Percentiles rank a stretch among this genome's conserved stretches.
Conservation (phyloP, 1,140 invertebrate species). For the Halictus rubicundus region DNA sequence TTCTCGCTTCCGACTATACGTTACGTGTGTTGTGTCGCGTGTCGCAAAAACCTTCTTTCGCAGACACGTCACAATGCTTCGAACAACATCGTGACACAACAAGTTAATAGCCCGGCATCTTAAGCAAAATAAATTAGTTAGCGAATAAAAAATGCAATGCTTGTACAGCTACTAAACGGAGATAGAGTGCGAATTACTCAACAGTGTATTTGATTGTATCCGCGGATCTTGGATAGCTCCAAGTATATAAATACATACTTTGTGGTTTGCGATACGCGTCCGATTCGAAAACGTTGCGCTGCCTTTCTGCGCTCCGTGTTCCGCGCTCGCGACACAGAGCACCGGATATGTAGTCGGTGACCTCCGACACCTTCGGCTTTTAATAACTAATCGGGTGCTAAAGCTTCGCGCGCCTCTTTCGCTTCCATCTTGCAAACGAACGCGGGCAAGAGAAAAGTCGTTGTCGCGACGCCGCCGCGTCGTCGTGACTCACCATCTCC, state of each 20-base stretch:
- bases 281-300: constrained; percentile 25
- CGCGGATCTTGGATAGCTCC: too few species aligned
- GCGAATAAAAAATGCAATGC: too few species aligned
- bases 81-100: too few species aligned
- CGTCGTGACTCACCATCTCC: constrained; percentile 39
- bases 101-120: too few species aligned
- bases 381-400: constrained; percentile 52
- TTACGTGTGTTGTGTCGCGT: too few species aligned
- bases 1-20: not conserved
- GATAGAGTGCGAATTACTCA: too few species aligned
- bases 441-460: constrained; percentile 28
- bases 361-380: constrained; percentile 41
- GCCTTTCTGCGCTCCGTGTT: too few species aligned
- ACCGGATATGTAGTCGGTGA: constrained; percentile 47
- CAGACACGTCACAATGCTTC: too few species aligned
- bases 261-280: not conserved
- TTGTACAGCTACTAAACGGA: too few species aligned
- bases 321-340: not conserved
- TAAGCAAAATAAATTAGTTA: too few species aligned
- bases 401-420: not conserved
- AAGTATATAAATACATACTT: too few species aligned
- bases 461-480: not conserved
- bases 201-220: too few species aligned
- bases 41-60: not conserved
- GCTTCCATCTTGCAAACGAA: not conserved